Conservation (phyloP, 1,140 invertebrate genomes). For the Oscheius sp. region DNA sequence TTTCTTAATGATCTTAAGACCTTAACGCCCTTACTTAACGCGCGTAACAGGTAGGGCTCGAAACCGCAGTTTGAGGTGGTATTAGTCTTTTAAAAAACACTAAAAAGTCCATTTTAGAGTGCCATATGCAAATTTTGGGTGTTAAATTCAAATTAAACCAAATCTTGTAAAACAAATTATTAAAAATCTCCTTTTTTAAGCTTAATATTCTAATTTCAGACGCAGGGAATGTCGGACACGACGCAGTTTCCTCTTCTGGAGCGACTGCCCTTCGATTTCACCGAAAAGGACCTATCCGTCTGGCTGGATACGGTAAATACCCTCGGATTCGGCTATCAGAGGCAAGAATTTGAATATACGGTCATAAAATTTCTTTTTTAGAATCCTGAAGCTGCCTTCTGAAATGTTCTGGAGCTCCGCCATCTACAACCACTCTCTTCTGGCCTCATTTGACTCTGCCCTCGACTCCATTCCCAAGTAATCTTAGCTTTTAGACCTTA, state of each 20-base stretch:
- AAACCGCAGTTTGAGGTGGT: no score
- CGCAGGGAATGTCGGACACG: neutral
- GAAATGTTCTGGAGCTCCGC: neutral
- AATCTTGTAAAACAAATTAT: no score
- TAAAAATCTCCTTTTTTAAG: slow-evolving; percentile 1
- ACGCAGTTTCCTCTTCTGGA: neutral
- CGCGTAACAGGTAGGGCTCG: no score
- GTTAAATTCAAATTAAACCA: no score
- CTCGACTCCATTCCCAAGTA: neutral
- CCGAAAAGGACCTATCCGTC: neutral
- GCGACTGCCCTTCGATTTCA: neutral
- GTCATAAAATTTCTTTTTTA: neutral
- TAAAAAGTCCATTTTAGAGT: no score
- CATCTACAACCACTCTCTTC: neutral
- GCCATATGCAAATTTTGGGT: no score
- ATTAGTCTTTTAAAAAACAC: no score
- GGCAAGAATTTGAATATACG: neutral
- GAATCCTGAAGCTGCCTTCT: neutral
- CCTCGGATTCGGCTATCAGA: neutral
- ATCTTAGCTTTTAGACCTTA: no score
- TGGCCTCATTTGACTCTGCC: neutral
- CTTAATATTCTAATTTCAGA: no score
- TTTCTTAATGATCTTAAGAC: no score
- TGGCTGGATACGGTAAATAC: neutral
- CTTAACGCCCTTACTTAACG: no score